Base-by-base conservation (phyloP, 2,888 invertebrate genomes). In the Heliconius ethilla region DNA sequence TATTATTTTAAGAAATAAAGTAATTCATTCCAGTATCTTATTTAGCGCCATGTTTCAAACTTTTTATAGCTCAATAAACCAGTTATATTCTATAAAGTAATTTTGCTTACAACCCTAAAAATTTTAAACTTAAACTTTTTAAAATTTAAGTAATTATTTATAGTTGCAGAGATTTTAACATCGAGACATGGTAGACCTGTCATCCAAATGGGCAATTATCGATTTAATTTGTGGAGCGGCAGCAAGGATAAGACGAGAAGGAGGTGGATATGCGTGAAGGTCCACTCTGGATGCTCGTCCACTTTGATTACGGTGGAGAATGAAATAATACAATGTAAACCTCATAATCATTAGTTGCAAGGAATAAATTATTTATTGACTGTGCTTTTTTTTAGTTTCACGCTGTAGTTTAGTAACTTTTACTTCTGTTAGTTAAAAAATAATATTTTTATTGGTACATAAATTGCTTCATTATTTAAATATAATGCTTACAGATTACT, bases 201-300 rank as follows among this genome's bases (percentile, higher is more conserved):
- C 0, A 87, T 90, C 25, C 89, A 89, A 75, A 83, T 90, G 0
- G 89, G 89, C 0, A 85, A 85, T 0, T 87, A 89, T 70, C 84
- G 90, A 45, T 90, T 88, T 80, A 90, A 91, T 77, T 86, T 87
- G 78, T 84, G 89, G 74, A 85, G 85, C 27, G 88, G 89, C 62
- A 85, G 89, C 27, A 83, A 84, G 2, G 88, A 89, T 0, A 83
- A 81, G 45, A 79, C 79, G 0, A 82, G 84, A 5, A 85, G 84
- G 15, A 86, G 85, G 70, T 91, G 91, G 91, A 82, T 89, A 1
- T 91, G 90, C 63, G 88, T 86, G 9, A 89, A 90, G 79, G 85
- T 87, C 11, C 85, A 88, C 11, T 79, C 83, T 3, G 84, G 85
- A 5, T 91, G 91, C 77, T 86, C 85, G 73, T 89, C 91, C 0